Evolutionary conservation across 1,140 invertebrate species (phyloP), one percentile per base, ranked within the genome.

Genomic region (Pachypeltis micranthus): DNA sequence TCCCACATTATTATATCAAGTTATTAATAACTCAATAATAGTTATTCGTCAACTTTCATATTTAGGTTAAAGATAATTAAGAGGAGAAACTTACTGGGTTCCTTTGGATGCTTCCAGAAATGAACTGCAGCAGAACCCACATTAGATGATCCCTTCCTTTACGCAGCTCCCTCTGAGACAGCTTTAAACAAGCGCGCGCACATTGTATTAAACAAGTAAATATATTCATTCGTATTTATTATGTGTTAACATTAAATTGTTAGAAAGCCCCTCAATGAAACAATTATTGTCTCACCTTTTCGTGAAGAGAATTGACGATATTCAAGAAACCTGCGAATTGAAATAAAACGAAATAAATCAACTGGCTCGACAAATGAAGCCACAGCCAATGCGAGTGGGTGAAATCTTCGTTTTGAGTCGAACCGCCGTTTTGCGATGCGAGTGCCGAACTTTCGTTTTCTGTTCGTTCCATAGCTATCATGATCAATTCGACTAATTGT

Each of bases 111-210:
- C 91, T 94, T 54, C 93, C 93, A 1, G 93, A 96, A 65, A 97
- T 94, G 71, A 95, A 97, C 74, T 97, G 94, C 4, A 98, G 74
- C n/a, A 98, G 75, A 2, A 94, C 88, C 94, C 94, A 98, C 93
- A 97, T 97, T 0, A 98, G 74, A 70, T 96, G 91, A 76, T 98
- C 93, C 56, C 94, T 76, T 0, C 93, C 93, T 75, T 91, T 92
- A 56, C 86, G 82, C 69, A 93, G 80, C 71, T 92, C 90, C 68
- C 84, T 79, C 4, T 85, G 84, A 28, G 86, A 82, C 7, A 95
- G 74, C 85, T 88, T 63, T 26, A 69, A 63, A 62, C 62, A 14
- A n/a, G 25, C n/a, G n/a, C n/a, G n/a, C n/a, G n/a, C n/a, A n/a
- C n/a, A n/a, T n/a, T n/a, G n/a, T n/a, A n/a, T n/a, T n/a, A n/a